phyloP scores from a whole-genome alignment of 2,113 vertebrate species.

The Corydoras maculifer region DNA sequence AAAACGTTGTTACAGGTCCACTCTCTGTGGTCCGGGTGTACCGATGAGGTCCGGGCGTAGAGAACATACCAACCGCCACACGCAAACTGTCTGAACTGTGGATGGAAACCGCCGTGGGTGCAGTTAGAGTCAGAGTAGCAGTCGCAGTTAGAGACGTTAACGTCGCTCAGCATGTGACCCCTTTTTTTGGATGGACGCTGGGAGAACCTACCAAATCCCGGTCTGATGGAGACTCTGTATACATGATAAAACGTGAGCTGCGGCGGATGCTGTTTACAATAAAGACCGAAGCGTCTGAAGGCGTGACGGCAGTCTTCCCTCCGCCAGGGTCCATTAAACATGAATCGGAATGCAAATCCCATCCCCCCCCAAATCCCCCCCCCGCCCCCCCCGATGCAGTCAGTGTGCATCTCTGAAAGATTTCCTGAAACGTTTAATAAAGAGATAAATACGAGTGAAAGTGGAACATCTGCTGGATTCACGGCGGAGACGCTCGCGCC shows the following conservation, averaged over 20 bases:
- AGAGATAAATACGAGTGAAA: neutral
- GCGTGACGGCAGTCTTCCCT: constrained; percentile 9
- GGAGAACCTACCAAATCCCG: too few relatives aligned
- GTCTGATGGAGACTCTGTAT: neutral
- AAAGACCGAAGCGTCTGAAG: neutral
- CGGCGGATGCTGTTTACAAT: constrained; percentile 35
- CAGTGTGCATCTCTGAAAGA: too few relatives aligned
- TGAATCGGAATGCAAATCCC: constrained; percentile 51
- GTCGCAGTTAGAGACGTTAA: too few relatives aligned
- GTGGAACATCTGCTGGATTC: constrained; percentile 62
- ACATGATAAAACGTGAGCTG: neutral
- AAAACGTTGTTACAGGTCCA: too few relatives aligned
- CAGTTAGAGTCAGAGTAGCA: too few relatives aligned
- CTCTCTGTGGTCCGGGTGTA: too few relatives aligned
- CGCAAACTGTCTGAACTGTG: too few relatives aligned
- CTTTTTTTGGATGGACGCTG: too few relatives aligned
- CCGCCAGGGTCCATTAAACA: constrained; percentile 40
- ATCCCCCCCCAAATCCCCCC: neutral
- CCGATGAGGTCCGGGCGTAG: too few relatives aligned
- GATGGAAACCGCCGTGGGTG: too few relatives aligned
- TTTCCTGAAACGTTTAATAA: constrained; percentile 2
- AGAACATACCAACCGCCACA: too few relatives aligned
- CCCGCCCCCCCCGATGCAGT: neutral
- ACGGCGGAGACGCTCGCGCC: constrained; percentile 6
- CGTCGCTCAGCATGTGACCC: too few relatives aligned